Conservation (phyloP, 2,113 vertebrate species). For the Poeciliopsis prolifica region DNA sequence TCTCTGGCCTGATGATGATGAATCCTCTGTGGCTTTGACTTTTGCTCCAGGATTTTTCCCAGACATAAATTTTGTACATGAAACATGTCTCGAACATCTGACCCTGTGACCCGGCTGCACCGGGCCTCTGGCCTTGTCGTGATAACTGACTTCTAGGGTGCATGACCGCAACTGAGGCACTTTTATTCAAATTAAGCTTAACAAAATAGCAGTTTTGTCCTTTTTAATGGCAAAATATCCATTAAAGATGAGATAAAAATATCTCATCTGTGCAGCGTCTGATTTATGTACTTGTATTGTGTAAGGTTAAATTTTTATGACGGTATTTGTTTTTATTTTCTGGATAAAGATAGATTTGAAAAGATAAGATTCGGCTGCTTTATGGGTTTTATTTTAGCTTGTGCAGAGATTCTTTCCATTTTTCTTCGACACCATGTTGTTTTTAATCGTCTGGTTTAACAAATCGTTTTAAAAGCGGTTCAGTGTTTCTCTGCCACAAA, state of each 20-base stretch:
- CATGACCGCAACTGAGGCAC: slow-evolving; percentile 5
- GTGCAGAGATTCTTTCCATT: not conserved
- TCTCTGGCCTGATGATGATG: slow-evolving; percentile 5
- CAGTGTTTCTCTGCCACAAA: not conserved
- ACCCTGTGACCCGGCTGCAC: slow-evolving; percentile 50
- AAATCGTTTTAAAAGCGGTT: not conserved
- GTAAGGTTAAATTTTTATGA: too few relatives aligned
- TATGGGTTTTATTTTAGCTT: not conserved
- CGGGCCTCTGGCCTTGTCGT: slow-evolving; percentile 10
- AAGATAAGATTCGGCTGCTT: too few relatives aligned
- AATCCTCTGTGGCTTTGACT: slow-evolving; percentile 43
- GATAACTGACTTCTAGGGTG: slow-evolving; percentile 10
- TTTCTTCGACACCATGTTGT: not conserved
- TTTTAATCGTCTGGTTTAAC: not conserved
- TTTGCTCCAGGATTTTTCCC: slow-evolving; percentile 44
- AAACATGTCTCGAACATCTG: slow-evolving; percentile 39
- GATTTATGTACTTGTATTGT: not conserved
- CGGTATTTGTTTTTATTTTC: too few relatives aligned
- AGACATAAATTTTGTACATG: slow-evolving; percentile 24
- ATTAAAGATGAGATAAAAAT: not conserved
- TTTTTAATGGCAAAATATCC: slow-evolving; percentile 15
- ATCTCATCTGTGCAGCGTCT: not conserved
- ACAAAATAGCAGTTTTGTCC: not conserved
- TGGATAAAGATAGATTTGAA: too few relatives aligned
- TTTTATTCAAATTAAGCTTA: slow-evolving; percentile 5